Conservation (phyloP, 2,113 vertebrate genomes). For the Meriones unguiculatus region DNA sequence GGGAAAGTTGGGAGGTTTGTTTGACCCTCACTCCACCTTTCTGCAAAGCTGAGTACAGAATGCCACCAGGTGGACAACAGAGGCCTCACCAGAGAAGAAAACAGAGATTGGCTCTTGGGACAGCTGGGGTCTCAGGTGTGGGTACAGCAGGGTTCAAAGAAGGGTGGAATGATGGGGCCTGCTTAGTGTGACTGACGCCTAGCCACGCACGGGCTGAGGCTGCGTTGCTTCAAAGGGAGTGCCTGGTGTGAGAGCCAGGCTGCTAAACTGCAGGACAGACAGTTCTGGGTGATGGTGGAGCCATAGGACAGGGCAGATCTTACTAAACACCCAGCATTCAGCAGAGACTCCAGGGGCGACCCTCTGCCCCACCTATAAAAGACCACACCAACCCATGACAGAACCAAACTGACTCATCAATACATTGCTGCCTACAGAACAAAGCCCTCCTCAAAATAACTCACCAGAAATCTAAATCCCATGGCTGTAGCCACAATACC, state of each 20-base stretch:
- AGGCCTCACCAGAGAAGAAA: not conserved
- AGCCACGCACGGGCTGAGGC: not conserved
- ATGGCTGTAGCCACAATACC: not conserved
- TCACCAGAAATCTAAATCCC: not conserved
- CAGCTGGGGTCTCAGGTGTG: not conserved
- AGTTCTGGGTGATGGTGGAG: not conserved
- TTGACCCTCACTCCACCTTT: not conserved
- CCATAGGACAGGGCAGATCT: not conserved
- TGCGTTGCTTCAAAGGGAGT: not conserved
- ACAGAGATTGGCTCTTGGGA: not conserved
- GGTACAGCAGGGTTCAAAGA: not conserved
- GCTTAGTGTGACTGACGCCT: not conserved
- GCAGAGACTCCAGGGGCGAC: not conserved
- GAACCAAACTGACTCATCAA: not conserved
- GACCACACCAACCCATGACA: not conserved
- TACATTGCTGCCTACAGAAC: not conserved
- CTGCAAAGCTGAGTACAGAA: not conserved
- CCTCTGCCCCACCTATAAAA: not conserved
- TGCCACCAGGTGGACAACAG: not conserved
- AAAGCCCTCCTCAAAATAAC: slow-evolving; percentile 48
- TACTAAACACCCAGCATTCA: not conserved
- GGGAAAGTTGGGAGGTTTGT: not conserved
- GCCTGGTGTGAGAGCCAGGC: not conserved
- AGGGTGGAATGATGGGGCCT: not conserved
- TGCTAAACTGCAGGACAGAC: not conserved